Evolutionary conservation across 2,113 vertebrate genomes (phyloP).

Genomic region (Mormyrus lacerda): DNA sequence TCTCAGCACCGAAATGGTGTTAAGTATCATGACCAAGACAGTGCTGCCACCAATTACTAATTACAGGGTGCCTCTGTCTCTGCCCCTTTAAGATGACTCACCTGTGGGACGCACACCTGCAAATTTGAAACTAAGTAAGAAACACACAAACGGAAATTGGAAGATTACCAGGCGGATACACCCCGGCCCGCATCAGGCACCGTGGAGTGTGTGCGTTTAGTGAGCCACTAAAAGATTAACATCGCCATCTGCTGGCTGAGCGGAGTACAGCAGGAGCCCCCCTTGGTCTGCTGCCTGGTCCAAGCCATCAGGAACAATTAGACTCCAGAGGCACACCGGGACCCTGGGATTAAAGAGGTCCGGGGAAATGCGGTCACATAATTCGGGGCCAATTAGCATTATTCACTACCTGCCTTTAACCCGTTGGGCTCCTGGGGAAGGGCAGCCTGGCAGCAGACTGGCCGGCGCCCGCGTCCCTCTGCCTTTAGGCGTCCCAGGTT

Average conservation of each 20-base stretch:
- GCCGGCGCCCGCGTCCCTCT: not conserved
- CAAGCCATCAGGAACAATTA: slow-evolving; percentile 62
- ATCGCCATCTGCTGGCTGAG: slow-evolving; percentile 67
- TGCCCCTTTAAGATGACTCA: slow-evolving; percentile 49
- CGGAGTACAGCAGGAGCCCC: slow-evolving; percentile 16
- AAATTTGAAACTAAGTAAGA: slow-evolving; percentile 38
- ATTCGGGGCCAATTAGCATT: slow-evolving; percentile 13
- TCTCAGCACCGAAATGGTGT: slow-evolving; percentile 21
- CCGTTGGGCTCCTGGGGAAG: not conserved
- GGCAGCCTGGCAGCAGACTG: not conserved
- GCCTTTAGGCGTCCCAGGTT: not conserved
- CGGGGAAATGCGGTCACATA: slow-evolving; percentile 51
- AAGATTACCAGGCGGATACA: slow-evolving; percentile 55
- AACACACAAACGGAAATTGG: slow-evolving; percentile 41
- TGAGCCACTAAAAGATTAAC: slow-evolving; percentile 57
- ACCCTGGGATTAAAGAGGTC: slow-evolving; percentile 52
- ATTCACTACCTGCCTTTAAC: not conserved
- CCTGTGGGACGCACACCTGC: not conserved
- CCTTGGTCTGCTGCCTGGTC: slow-evolving; percentile 41
- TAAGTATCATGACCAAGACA: slow-evolving; percentile 45
- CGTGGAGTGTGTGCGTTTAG: not conserved
- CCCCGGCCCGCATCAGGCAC: slow-evolving; percentile 30
- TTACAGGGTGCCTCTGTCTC: slow-evolving; percentile 62
- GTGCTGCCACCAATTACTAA: not conserved
- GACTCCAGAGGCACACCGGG: slow-evolving; percentile 53